Evolutionary conservation across 2,888 invertebrate species (phyloP), one percentile per base, ranked within the genome.

Genomic region (Pachymerium ferrugineum): DNA sequence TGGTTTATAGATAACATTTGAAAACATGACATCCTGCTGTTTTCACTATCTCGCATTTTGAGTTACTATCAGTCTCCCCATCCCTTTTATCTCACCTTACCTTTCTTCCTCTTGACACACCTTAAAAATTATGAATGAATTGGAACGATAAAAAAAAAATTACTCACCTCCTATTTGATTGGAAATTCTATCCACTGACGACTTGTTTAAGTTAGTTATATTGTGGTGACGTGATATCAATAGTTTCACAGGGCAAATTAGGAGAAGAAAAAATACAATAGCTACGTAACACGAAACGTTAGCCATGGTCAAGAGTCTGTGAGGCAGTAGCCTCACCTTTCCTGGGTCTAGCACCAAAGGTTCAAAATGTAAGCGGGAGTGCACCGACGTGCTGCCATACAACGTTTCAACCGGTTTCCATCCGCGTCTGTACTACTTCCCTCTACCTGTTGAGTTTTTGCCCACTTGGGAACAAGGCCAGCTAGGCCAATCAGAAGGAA

Each of bases 301-400:
- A 62, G 62, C 62, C 62, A 62, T 62, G 62, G 62, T 62, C 62
- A 62, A 62, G 62, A 62, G 25, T 14, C 19, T 28, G 62, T 6
- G 62, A 62, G 62, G 62, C 62, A 62, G 62, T 62, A 62, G 62
- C 62, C 62, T 62, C 62, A 62, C 62, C 62, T 62, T 62, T 62
- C 25, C 12, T 28, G 28, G 16, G 28, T 28, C 62, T 10, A 28
- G 62, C 62, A 25, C 28, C 62, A 25, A 62, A 28, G 28, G 62
- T 62, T 62, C 62, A 62, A 62, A 62, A 62, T 62, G 62, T 62
- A 28, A 62, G 62, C 62, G 62, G 62, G 25, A 62, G 62, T 10
- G 62, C 62, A 62, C 25, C 62, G 28, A 62, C 62, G 62, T 28
- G 62, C 62, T 62, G 62, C 62, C 62, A 62, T 28, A 28, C 62